phyloP scores from a whole-genome alignment of 2,888 invertebrate species.

The Idaea dimidiata region DNA sequence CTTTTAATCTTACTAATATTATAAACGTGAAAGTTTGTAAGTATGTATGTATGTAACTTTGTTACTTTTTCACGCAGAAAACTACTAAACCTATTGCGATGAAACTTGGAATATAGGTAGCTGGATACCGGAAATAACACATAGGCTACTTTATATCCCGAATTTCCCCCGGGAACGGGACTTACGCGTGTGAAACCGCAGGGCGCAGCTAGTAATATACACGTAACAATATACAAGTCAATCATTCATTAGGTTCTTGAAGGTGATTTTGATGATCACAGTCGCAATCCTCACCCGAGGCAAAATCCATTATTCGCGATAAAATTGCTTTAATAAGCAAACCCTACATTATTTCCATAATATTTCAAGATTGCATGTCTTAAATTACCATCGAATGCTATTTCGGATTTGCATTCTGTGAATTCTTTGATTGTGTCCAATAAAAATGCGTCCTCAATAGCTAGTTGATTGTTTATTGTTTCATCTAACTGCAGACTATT shows the following conservation, averaged over 20 bases:
- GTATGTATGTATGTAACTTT: too few species aligned
- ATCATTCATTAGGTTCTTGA: slow-evolving; percentile 15
- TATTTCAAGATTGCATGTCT: slow-evolving; percentile 56
- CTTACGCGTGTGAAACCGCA: too few species aligned
- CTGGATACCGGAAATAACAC: too few species aligned
- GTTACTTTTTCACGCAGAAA: too few species aligned
- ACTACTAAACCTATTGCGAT: too few species aligned
- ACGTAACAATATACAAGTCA: background rate
- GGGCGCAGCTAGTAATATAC: too few species aligned
- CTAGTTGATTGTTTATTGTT: slow-evolving; percentile 15
- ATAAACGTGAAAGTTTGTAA: too few species aligned
- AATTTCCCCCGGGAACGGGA: too few species aligned
- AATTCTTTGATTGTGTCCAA: slow-evolving; percentile 30
- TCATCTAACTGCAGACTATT: background rate
- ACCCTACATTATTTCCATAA: slow-evolving; percentile 43
- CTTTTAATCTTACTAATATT: too few species aligned
- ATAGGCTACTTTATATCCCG: too few species aligned
- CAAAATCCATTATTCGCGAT: slow-evolving; percentile 38
- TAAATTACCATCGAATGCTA: slow-evolving; percentile 42
- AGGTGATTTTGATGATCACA: slow-evolving; percentile 33
- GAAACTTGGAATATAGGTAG: too few species aligned
- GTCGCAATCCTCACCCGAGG: slow-evolving; percentile 52
- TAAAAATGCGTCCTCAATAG: slow-evolving; percentile 17
- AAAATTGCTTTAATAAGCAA: slow-evolving; percentile 48
- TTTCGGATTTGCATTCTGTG: slow-evolving; percentile 41